Evolutionary conservation across 1,140 invertebrate species (phyloP), one percentile per base, ranked within the genome.

Genomic region (Lordiphosa collinella): DNA sequence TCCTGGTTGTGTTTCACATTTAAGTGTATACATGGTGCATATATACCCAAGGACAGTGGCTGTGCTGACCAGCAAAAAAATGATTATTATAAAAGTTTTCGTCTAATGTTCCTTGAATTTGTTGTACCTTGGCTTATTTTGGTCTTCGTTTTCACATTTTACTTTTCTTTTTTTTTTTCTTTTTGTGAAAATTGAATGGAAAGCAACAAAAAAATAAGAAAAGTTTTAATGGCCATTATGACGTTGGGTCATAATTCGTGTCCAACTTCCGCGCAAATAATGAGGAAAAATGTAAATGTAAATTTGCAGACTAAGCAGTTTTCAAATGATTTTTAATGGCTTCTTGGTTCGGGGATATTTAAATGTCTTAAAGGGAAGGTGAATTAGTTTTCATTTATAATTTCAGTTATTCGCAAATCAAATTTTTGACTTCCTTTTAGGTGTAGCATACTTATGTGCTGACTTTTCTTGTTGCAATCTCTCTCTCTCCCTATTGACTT

Each of bases 81-180:
- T 84, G 79, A 85, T 84, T 73, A 82, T 82, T 69, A 68, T 62
- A 73, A 84, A 84, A 82, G 63, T 84, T 82, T 84, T 72, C 35
- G 62, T 82, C 71, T 67, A 80, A 76, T 69, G 73, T 72, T 40
- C 31, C 57, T 44, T 25, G 50, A 61, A 34, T 36, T 35, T 53
- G n/a, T 35, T 53, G n/a, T 13, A 61, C 71, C 67, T 76, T 76
- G 47, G 40, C 56, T 50, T 48, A 49, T 69, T 61, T 53, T 48
- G 55, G 40, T 38, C 12, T 12, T 22, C 47, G 12, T 47, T 41
- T 46, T 46, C 29, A 49, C n/a, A 9, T 53, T 12, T 35, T 25
- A n/a, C n/a, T 14, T 29, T 25, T 32, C 16, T 35, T 7, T 1
- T 38, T 12, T 35, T 25, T 16, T 14, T 8, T 18, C 32, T 50